Evolutionary conservation across 2,888 invertebrate genomes (phyloP).

Genomic region (Netelia melanura): DNA sequence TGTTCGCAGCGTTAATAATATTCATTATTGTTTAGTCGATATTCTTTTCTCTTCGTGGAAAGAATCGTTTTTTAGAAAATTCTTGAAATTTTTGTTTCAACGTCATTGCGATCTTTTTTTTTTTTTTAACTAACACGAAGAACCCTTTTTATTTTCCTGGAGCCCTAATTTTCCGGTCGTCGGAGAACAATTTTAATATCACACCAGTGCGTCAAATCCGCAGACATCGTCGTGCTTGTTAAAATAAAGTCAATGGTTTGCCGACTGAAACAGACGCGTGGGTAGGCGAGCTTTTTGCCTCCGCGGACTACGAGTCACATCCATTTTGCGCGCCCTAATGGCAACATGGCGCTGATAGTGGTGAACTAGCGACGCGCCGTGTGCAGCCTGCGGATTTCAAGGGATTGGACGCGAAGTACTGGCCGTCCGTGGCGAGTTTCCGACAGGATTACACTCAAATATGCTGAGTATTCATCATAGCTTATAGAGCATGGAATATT

Average conservation of each 20-base stretch:
- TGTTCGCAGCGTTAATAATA: too few species aligned
- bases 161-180: slow-evolving; percentile 7
- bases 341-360: slow-evolving; percentile 33
- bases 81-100: background rate
- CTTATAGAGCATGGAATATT: slow-evolving; percentile 76
- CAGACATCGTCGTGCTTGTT: background rate
- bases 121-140: background rate
- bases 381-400: slow-evolving; percentile 3
- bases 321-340: slow-evolving; percentile 34
- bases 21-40: too few species aligned
- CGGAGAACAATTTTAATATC: slow-evolving; percentile 14
- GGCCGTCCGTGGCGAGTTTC: slow-evolving; percentile 61
- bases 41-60: too few species aligned
- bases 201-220: background rate
- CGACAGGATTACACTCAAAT: slow-evolving; percentile 76
- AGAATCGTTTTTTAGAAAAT: background rate
- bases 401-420: slow-evolving; percentile 34
- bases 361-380: slow-evolving; percentile 3
- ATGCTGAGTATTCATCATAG: slow-evolving; percentile 75
- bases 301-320: slow-evolving; percentile 23
- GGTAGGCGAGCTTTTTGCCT: slow-evolving; percentile 20
- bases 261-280: background rate
- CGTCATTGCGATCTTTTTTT: background rate
- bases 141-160: background rate
- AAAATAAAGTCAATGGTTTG: slow-evolving; percentile 20